Conservation (phyloP, 1,140 invertebrate genomes). For the Nasonia longicornis region DNA sequence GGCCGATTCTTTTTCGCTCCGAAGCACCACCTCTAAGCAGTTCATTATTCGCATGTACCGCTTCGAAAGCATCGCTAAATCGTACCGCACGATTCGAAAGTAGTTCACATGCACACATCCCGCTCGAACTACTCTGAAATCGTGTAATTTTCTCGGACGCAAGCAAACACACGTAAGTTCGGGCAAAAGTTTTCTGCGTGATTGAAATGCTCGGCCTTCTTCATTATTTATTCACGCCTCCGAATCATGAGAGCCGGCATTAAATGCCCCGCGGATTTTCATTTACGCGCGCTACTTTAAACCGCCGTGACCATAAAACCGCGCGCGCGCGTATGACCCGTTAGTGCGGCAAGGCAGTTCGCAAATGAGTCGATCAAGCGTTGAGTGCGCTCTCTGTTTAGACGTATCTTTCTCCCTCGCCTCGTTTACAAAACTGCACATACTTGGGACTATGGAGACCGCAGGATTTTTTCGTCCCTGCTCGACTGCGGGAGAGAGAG, state of each 20-base stretch:
- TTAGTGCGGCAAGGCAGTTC: constrained; percentile 18
- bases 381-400: neutral
- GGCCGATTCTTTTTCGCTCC: neutral
- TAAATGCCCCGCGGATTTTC: constrained; percentile 40
- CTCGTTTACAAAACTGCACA: constrained; percentile 5
- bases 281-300: constrained; percentile 42
- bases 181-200: neutral
- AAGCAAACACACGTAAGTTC: neutral
- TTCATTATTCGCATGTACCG: neutral
- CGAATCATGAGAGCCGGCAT: constrained; percentile 15
- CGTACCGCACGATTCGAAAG: neutral
- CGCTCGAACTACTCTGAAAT: neutral
- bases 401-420: neutral
- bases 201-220: constrained; percentile 23
- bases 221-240: constrained; percentile 39
- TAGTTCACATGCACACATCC: neutral
- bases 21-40: neutral
- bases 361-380: constrained; percentile 42
- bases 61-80: neutral
- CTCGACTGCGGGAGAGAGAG: too few relatives aligned
- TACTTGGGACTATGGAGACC: constrained; percentile 16
- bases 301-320: constrained; percentile 23
- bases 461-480: constrained; percentile 5
- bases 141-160: constrained; percentile 7
- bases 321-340: constrained; percentile 32